A percentile compares a stretch with the other conserved stretches of the same genome.
Conservation (phyloP, 1,140 invertebrate genomes). For the Drosophila carrolli region DNA sequence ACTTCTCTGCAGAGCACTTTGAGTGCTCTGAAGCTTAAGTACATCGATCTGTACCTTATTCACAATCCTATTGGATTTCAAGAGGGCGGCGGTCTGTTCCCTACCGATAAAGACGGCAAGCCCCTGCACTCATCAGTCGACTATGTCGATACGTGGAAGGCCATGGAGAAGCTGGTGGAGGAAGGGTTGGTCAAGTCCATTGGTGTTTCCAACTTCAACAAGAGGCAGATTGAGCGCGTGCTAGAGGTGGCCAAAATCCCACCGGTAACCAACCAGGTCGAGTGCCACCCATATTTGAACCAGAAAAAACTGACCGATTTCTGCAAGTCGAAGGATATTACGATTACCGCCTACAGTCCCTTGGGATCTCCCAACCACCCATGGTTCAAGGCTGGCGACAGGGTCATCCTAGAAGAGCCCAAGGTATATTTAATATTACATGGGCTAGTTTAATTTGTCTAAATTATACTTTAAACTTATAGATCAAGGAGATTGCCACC, state of each 20-base stretch:
- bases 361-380: slow-evolving; percentile 89
- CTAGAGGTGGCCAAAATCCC: slow-evolving; percentile 88
- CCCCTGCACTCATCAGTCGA: slow-evolving; percentile 88
- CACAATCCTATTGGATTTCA: slow-evolving; percentile 92
- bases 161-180: slow-evolving; percentile 90
- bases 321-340: slow-evolving; percentile 88
- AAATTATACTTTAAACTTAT: neutral
- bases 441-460: neutral
- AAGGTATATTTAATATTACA: slow-evolving; percentile 4
- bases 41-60: slow-evolving; percentile 92
- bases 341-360: slow-evolving; percentile 91
- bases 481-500: slow-evolving; percentile 86
- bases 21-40: slow-evolving; percentile 87
- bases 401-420: slow-evolving; percentile 87
- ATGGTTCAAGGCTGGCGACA: slow-evolving; percentile 90
- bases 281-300: slow-evolving; percentile 91
- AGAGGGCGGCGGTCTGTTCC: slow-evolving; percentile 82
- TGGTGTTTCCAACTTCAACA: slow-evolving; percentile 95
- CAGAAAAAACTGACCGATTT: slow-evolving; percentile 89
- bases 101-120: slow-evolving; percentile 87
- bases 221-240: slow-evolving; percentile 89
- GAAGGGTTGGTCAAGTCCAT: slow-evolving; percentile 90
- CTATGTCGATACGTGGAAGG: slow-evolving; percentile 93
- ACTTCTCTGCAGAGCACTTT: slow-evolving; percentile 87
- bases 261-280: slow-evolving; percentile 91